These are phyloP conservation scores for Rugalucina vietnamica DNA, from an alignment of 2,888 invertebrate species.

Conservation along the genomic window DNA sequence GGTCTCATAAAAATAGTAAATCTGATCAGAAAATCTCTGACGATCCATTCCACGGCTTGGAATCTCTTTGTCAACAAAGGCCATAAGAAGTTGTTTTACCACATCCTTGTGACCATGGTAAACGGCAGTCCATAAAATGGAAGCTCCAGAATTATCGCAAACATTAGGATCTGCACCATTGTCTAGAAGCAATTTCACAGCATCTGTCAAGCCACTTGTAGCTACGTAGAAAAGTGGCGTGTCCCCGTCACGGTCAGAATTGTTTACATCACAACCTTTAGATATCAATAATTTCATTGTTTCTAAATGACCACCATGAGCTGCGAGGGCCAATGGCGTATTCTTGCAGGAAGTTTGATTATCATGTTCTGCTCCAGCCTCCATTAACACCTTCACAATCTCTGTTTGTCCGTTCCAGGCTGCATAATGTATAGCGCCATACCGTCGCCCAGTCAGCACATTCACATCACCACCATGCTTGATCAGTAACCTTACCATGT, in stretches of 20 bases:
- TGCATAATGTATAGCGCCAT: conserved; percentile 75
- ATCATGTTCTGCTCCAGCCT: conserved; percentile 62
- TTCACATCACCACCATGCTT: conserved; percentile 66
- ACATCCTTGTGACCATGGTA: conserved; percentile 53
- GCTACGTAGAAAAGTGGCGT: conserved; percentile 74
- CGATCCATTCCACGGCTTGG: conserved; percentile 67
- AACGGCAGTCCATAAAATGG: conserved; percentile 77
- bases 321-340: conserved; percentile 74
- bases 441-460: conserved; percentile 57
- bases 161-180: conserved; percentile 71
- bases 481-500: conserved; percentile 61
- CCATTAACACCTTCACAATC: conserved; percentile 63
- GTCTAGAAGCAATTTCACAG: conserved; percentile 61
- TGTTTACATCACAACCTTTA: conserved; percentile 73
- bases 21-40: conserved; percentile 42
- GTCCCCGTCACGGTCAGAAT: conserved; percentile 73
- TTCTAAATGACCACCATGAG: conserved; percentile 64
- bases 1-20: conserved; percentile 60
- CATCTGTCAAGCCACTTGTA: conserved; percentile 68
- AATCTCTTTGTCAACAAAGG: conserved; percentile 67
- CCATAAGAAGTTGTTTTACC: conserved; percentile 63
- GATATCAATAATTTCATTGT: conserved; percentile 64
- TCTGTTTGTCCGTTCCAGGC: conserved; percentile 72
- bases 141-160: conserved; percentile 60
- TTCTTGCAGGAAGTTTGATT: conserved; percentile 66